Evolutionary conservation across 2,797 vertebrate genomes (phyloP).

Genomic region (Corythornis leucogaster): DNA sequence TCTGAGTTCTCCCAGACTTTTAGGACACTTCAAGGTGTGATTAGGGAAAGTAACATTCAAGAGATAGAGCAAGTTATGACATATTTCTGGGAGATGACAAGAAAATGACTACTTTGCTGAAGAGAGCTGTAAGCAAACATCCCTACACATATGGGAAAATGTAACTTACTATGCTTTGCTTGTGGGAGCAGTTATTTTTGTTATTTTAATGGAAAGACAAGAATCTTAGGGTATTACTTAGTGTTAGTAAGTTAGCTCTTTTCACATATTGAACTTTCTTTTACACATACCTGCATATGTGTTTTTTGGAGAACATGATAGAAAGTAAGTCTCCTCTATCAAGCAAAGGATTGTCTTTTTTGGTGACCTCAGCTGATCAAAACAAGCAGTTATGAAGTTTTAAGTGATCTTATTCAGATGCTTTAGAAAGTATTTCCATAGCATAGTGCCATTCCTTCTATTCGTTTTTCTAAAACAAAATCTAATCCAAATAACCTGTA

Average conservation of each 20-base stretch:
- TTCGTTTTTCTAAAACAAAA: neutral
- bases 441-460: neutral
- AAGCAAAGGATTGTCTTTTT: neutral
- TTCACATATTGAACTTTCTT: neutral
- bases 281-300: neutral
- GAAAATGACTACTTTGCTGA: conserved; percentile 1
- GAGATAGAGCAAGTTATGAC: conserved; percentile 2
- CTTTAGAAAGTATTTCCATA: neutral
- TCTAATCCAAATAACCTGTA: neutral
- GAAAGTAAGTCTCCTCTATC: neutral
- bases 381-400: neutral
- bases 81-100: conserved; percentile 28
- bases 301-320: neutral
- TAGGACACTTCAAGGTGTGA: conserved; percentile 26
- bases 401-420: neutral
- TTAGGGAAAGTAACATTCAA: conserved; percentile 24
- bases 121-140: conserved; percentile 1
- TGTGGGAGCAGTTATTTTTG: neutral
- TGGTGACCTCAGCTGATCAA: neutral
- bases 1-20: conserved; percentile 19
- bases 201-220: neutral
- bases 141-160: neutral
- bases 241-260: conserved; percentile 6
- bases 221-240: neutral
- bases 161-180: neutral